These are phyloP conservation scores for Protula sp. DNA, from an alignment of 2,888 invertebrate genomes.

Conservation along the genomic window DNA sequence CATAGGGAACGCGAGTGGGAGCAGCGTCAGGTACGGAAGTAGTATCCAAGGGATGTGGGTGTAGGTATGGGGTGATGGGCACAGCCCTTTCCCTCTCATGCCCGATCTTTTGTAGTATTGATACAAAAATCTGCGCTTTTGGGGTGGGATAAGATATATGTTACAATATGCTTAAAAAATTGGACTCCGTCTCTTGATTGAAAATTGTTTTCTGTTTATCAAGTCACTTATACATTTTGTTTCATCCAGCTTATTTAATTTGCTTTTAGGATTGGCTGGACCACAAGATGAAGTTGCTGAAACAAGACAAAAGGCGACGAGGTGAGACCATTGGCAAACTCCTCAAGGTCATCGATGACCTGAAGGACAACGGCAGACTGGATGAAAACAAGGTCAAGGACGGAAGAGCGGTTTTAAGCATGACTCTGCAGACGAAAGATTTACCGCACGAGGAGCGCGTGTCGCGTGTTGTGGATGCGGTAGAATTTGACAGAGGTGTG, in stretches of 20 bases:
- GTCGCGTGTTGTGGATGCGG: background rate
- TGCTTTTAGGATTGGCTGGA: constrained; percentile 16
- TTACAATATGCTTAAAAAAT: no score
- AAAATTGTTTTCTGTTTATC: no score
- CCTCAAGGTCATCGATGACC: background rate
- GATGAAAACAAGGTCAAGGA: background rate
- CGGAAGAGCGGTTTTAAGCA: background rate
- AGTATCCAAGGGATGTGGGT: no score
- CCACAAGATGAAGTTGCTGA: constrained; percentile 16
- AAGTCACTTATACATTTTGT: no score
- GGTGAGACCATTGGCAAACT: constrained; percentile 15
- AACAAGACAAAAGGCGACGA: constrained; percentile 16
- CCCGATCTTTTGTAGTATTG: no score
- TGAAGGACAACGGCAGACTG: background rate
- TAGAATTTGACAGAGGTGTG: background rate
- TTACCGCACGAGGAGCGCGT: background rate
- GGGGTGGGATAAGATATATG: no score
- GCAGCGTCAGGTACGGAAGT: background rate
- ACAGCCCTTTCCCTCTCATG: no score
- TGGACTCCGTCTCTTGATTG: no score
- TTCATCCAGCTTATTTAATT: no score
- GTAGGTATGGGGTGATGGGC: no score
- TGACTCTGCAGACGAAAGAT: background rate
- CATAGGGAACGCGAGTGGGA: background rate
- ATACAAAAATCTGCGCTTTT: no score